These are phyloP conservation scores for Paramuricea clavata DNA, from an alignment of 92 coral and sea anemone species.

Conservation along the genomic window DNA sequence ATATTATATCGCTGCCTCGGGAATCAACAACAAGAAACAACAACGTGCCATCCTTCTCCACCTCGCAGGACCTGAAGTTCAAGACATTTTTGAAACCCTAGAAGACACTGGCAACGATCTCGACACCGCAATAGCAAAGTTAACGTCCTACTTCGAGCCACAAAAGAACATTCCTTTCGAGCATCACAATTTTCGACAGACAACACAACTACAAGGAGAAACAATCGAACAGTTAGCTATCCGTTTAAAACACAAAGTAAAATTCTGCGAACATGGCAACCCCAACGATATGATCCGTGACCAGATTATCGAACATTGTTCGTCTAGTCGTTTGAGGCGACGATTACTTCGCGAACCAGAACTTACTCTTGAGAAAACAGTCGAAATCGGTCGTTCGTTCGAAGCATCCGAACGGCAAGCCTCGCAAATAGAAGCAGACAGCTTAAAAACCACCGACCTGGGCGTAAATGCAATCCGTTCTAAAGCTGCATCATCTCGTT, in stretches of 20 bases:
- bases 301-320: constrained; percentile 67
- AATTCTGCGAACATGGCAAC: no score
- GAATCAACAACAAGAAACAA: no score
- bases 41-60: no score
- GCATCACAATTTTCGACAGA: constrained; percentile 58
- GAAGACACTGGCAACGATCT: constrained; percentile 69
- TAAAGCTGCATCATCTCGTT: neutral
- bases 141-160: constrained; percentile 62
- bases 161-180: constrained; percentile 53
- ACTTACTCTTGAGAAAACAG: constrained; percentile 51
- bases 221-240: constrained; percentile 56
- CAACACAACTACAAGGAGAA: constrained; percentile 52
- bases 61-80: no score
- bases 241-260: no score
- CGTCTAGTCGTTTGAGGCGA: constrained; percentile 49
- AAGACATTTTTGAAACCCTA: no score
- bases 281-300: constrained; percentile 58
- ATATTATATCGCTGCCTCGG: no score
- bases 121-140: constrained; percentile 50
- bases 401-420: constrained; percentile 53
- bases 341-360: constrained; percentile 52
- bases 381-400: constrained; percentile 41
- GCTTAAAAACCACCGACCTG: neutral
- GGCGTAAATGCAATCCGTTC: constrained; percentile 3
- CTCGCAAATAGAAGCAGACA: constrained; percentile 43